Conservation (phyloP, 2,113 vertebrate species). For the Paracanthobrama guichenoti region DNA sequence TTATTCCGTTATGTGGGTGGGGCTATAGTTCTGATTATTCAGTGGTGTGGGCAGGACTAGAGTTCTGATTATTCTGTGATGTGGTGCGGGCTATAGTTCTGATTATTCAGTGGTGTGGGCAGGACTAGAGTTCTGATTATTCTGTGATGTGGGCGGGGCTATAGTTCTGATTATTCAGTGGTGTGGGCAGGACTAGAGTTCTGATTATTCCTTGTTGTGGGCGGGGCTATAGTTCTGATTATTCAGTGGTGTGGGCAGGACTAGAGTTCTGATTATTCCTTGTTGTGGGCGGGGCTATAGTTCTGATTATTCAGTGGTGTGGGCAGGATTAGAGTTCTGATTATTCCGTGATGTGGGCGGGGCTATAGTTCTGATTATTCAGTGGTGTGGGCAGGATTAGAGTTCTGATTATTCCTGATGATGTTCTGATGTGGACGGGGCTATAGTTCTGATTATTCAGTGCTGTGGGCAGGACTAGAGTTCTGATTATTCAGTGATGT, state of each 20-base stretch:
- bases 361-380: not conserved
- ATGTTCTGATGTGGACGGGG: not conserved
- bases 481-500: too few species aligned
- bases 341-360: not conserved
- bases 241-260: not conserved
- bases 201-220: not conserved
- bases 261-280: not conserved
- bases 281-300: not conserved
- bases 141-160: too few species aligned
- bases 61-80: too few species aligned
- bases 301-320: not conserved
- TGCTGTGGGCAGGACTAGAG: not conserved
- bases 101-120: too few species aligned
- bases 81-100: too few species aligned
- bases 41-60: too few species aligned
- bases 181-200: not conserved
- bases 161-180: too few species aligned
- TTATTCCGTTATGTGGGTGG: too few species aligned
- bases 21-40: too few species aligned
- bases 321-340: not conserved
- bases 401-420: too few species aligned
- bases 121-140: too few species aligned
- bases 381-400: not conserved
- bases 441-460: not conserved
- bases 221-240: not conserved